Evolutionary conservation across 2,113 vertebrate genomes (phyloP).

Genomic region (Cyanocitta stelleri): DNA sequence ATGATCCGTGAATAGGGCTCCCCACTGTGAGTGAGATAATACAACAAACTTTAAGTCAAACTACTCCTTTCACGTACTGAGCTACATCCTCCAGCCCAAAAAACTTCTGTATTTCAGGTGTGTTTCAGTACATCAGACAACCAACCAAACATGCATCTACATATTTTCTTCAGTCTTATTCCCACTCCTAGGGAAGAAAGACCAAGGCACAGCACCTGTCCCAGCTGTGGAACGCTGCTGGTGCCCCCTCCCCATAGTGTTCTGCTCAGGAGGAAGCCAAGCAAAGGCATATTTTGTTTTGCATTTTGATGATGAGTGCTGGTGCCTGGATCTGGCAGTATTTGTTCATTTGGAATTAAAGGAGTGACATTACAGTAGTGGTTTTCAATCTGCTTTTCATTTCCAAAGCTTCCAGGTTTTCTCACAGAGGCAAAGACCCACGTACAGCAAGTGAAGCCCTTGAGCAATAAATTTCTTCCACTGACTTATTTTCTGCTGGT

Average conservation of each 20-base stretch:
- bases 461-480: neutral
- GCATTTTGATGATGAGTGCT: neutral
- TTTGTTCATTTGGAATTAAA: neutral
- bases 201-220: neutral
- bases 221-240: neutral
- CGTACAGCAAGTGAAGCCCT: neutral
- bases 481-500: neutral
- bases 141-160: neutral
- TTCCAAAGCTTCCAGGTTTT: neutral
- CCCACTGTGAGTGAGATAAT: neutral
- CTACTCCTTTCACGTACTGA: neutral
- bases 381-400: neutral
- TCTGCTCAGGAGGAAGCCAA: neutral
- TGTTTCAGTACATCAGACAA: neutral
- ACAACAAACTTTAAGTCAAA: neutral
- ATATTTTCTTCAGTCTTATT: neutral
- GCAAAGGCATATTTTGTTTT: neutral
- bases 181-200: neutral
- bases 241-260: accelerated
- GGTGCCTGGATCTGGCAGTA: neutral
- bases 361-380: neutral
- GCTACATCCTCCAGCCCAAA: neutral
- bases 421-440: neutral
- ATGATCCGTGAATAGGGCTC: accelerated
- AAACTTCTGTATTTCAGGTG: neutral